Evolutionary conservation across 2,113 vertebrate genomes (phyloP).

Genomic region (Cervus canadensis): DNA sequence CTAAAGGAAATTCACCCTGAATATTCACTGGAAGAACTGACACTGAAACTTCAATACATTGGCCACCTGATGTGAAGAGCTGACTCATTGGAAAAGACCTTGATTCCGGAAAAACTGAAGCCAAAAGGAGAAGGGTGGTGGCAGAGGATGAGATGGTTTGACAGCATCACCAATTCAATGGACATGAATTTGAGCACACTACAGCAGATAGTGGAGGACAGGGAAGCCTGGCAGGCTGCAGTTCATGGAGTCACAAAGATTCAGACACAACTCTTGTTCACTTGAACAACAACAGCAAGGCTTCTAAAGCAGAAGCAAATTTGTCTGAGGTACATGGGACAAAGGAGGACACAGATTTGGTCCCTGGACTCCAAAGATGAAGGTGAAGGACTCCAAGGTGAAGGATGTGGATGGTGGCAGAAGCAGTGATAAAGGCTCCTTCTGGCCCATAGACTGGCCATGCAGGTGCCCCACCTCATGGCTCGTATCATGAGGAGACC

Average conservation of each 20-base stretch:
- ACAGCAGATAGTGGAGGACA: neutral
- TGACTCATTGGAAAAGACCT: neutral
- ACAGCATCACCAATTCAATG: neutral
- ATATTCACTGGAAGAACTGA: neutral
- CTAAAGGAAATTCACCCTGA: neutral
- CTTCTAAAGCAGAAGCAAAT: neutral
- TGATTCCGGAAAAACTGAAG: neutral
- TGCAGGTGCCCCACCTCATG: neutral
- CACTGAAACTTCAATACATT: neutral
- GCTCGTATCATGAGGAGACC: neutral
- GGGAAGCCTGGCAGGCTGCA: neutral
- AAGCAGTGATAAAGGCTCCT: neutral
- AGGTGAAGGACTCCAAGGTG: neutral
- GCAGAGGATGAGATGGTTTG: neutral
- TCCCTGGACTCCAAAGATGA: neutral
- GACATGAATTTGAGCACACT: neutral
- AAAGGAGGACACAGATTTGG: neutral
- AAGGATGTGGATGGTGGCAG: neutral
- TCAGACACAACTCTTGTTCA: neutral
- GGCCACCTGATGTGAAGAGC: neutral
- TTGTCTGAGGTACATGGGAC: neutral
- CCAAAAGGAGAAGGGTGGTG: neutral
- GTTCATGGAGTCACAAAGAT: neutral
- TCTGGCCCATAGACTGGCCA: neutral
- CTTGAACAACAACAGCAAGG: neutral